These are phyloP conservation scores for Apis dorsata DNA, from an alignment of 1,140 invertebrate genomes.

Conservation along the genomic window DNA sequence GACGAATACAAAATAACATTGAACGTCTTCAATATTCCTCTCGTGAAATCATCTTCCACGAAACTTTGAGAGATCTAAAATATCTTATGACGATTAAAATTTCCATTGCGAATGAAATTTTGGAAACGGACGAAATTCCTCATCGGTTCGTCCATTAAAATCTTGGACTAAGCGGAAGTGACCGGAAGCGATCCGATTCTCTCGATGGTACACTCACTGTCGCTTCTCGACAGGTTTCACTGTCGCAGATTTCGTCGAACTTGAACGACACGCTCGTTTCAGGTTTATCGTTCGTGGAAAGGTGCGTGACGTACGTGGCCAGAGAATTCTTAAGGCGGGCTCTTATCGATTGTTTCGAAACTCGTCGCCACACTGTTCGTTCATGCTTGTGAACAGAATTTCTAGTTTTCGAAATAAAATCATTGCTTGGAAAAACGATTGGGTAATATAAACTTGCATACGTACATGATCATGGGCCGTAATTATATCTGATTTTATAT, in stretches of 20 bases:
- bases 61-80: no score
- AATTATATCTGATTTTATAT: no score
- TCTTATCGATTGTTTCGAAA: conserved; percentile 63
- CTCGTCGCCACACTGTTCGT: conserved; percentile 9
- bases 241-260: conserved; percentile 46
- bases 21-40: no score
- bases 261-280: conserved; percentile 27
- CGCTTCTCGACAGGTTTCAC: conserved; percentile 7
- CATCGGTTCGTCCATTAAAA: not conserved
- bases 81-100: no score
- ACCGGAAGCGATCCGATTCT: conserved; percentile 16
- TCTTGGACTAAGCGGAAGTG: not conserved
- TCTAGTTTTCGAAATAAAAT: not conserved
- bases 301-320: conserved; percentile 58
- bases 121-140: not conserved
- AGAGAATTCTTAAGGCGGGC: conserved; percentile 51
- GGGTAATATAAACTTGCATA: no score
- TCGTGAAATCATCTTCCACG: no score
- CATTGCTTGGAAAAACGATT: not conserved
- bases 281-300: conserved; percentile 59
- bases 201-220: conserved; percentile 20
- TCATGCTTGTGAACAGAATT: not conserved
- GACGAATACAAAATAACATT: no score
- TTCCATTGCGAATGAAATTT: no score
- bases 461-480: no score